Evolutionary conservation across 2,888 invertebrate species (phyloP).

Genomic region (Ophion obscuratus): DNA sequence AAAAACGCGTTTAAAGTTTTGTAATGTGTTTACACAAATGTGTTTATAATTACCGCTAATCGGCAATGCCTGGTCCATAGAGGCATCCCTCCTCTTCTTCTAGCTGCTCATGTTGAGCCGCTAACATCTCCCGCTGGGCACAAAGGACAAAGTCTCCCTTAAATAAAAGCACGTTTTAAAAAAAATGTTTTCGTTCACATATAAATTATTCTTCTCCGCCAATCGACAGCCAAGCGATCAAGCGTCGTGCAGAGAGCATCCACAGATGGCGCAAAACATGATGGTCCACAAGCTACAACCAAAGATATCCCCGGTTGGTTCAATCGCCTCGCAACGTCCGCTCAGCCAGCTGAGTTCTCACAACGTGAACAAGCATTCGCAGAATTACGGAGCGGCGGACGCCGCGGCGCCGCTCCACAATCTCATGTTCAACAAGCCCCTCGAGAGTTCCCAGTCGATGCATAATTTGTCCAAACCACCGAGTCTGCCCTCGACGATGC

Average conservation of each 20-base stretch:
- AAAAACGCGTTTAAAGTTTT: too few relatives aligned
- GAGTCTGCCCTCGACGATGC: constrained; percentile 69
- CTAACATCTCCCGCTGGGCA: too few relatives aligned
- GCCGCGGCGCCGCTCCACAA: constrained; percentile 76
- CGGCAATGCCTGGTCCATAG: too few relatives aligned
- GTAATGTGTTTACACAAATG: too few relatives aligned
- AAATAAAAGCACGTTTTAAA: too few relatives aligned
- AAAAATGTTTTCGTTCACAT: neutral
- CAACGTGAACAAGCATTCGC: constrained; percentile 81
- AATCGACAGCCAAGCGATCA: constrained; percentile 35
- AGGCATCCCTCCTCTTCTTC: too few relatives aligned
- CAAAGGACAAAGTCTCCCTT: too few relatives aligned
- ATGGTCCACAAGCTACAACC: constrained; percentile 79
- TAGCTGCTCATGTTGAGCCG: too few relatives aligned
- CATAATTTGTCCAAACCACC: constrained; percentile 81
- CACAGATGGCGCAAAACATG: constrained; percentile 76
- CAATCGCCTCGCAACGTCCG: constrained; percentile 85
- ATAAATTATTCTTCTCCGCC: neutral
- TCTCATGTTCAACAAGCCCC: constrained; percentile 80
- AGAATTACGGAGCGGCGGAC: constrained; percentile 77
- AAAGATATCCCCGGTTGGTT: constrained; percentile 85
- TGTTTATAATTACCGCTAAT: too few relatives aligned
- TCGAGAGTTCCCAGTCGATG: constrained; percentile 83
- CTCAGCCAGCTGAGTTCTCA: constrained; percentile 83
- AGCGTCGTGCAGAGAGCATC: constrained; percentile 73